Evolutionary conservation across 2,888 invertebrate genomes (phyloP).

Genomic region (Strigamia transsilvanica): DNA sequence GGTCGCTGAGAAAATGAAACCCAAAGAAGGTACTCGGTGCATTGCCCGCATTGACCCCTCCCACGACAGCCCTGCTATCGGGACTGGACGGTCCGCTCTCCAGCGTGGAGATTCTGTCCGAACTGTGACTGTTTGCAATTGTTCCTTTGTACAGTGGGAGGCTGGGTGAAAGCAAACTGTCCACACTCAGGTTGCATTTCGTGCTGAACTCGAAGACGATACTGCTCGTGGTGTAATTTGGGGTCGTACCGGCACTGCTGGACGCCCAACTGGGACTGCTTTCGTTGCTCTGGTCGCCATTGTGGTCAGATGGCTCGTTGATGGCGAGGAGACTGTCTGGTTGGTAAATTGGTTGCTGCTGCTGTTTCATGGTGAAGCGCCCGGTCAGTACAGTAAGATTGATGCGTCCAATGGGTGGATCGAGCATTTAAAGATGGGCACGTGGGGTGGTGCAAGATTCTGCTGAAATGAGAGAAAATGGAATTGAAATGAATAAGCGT

Average conservation of each 20-base stretch:
- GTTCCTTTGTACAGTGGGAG: conserved; percentile 22
- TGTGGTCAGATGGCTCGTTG: conserved; percentile 2
- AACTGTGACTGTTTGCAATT: conserved; percentile 50
- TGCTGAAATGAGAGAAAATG: background rate
- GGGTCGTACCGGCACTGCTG: conserved; percentile 58
- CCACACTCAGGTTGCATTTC: conserved; percentile 55
- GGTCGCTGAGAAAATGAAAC: conserved; percentile 52
- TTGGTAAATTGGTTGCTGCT: conserved; percentile 6
- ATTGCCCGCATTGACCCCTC: background rate
- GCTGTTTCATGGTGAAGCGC: background rate
- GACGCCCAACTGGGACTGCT: conserved; percentile 59
- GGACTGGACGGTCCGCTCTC: conserved; percentile 53
- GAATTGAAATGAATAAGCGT: no score
- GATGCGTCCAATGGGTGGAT: background rate
- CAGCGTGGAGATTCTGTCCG: conserved; percentile 50
- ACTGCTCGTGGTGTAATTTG: conserved; percentile 56
- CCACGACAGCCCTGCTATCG: conserved; percentile 1
- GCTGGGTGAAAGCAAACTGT: conserved; percentile 54
- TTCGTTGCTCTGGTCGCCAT: conserved; percentile 55
- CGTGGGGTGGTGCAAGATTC: background rate
- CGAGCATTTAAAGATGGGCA: background rate
- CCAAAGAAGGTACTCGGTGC: background rate
- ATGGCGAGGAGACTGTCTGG: background rate
- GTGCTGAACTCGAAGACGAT: conserved; percentile 56
- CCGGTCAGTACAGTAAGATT: background rate